Evolutionary conservation across 2,797 vertebrate genomes (phyloP).

Genomic region (Scolopax rusticola): DNA sequence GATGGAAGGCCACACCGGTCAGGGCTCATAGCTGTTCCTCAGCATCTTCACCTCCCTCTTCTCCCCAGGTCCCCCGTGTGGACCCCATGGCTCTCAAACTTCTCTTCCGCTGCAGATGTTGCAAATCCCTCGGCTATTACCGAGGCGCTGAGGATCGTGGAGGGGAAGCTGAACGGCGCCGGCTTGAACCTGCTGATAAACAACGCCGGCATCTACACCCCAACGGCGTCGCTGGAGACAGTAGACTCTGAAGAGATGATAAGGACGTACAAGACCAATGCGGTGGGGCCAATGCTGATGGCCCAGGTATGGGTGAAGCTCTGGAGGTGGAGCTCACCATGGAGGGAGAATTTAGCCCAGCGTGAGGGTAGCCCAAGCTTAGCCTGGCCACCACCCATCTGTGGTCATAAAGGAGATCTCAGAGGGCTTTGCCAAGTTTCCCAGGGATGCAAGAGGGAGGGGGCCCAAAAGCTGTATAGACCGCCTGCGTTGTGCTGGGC

Average conservation of each 20-base stretch:
- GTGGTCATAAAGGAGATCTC: accelerated
- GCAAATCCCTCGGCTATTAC: not conserved
- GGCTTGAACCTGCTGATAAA: slow-evolving; percentile 69
- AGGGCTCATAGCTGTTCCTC: not conserved
- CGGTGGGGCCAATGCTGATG: slow-evolving; percentile 58
- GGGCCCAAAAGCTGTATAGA: not conserved
- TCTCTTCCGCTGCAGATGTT: slow-evolving; percentile 19
- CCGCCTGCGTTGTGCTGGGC: not conserved
- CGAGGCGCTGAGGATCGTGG: not conserved
- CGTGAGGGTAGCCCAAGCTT: not conserved
- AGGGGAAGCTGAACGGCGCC: not conserved
- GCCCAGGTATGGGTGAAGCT: slow-evolving; percentile 24
- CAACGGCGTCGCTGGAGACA: accelerated
- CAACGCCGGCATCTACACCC: slow-evolving; percentile 32
- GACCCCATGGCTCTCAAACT: not conserved
- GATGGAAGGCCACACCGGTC: not conserved
- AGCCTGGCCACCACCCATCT: no score
- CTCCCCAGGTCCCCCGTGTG: no score
- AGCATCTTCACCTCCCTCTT: not conserved
- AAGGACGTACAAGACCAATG: slow-evolving; percentile 6
- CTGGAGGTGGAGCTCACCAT: not conserved
- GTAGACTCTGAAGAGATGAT: slow-evolving; percentile 37
- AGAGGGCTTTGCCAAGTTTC: not conserved
- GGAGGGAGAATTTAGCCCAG: not conserved
- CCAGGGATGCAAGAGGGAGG: accelerated